Percentiles rank a stretch among this genome's conserved stretches.
Conservation (phyloP, 2,797 vertebrate genomes). For the Galaxias olidus region DNA sequence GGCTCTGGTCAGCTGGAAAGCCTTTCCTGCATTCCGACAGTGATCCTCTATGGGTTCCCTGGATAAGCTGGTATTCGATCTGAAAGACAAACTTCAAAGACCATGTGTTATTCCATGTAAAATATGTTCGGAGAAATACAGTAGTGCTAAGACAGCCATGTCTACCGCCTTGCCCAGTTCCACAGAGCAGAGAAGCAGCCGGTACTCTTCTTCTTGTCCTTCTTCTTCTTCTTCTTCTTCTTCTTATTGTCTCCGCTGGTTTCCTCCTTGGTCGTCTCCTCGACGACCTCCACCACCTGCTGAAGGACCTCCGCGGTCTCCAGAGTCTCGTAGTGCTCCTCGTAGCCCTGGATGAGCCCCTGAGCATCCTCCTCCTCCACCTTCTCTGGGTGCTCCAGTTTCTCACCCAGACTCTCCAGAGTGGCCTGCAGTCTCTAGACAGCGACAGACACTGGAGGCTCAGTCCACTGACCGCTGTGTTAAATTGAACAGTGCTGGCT, state of each 20-base stretch:
- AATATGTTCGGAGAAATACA: no score
- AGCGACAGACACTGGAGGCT: not conserved
- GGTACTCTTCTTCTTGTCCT: not conserved
- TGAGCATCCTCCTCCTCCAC: not conserved
- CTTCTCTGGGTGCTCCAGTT: not conserved
- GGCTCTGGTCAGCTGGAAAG: not conserved
- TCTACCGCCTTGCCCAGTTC: not conserved
- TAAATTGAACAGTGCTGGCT: not conserved
- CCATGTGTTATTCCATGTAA: no score
- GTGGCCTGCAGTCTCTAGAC: not conserved
- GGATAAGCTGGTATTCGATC: no score
- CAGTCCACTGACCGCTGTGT: not conserved
- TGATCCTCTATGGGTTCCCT: not conserved
- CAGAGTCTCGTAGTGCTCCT: not conserved
- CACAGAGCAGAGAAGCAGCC: not conserved
- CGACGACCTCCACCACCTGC: not conserved
- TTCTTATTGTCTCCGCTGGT: not conserved
- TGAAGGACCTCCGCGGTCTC: not conserved
- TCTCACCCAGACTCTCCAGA: not conserved
- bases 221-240: constrained; percentile 3
- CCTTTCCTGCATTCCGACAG: not conserved
- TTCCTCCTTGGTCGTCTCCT: not conserved
- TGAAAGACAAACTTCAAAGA: no score
- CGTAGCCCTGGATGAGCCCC: not conserved
- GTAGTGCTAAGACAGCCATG: no score